Conservation (phyloP, 23 tunicate genomes). For the Clavelina lepadiformis region DNA sequence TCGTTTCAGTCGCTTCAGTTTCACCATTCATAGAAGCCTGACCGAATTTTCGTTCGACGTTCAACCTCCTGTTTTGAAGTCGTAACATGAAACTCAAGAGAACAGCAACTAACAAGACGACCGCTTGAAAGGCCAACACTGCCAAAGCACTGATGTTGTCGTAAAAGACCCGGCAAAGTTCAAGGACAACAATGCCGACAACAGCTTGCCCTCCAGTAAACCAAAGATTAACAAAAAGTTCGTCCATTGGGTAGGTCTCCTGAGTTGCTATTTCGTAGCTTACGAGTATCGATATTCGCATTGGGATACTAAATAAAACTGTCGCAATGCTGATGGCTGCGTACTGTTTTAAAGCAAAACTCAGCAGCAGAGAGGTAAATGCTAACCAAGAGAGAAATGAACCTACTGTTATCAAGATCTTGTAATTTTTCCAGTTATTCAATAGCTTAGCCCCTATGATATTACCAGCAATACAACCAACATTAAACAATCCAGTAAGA, state of each 20-base stretch:
- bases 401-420: neutral
- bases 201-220: neutral
- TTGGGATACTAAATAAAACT: neutral
- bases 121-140: constrained; percentile 4
- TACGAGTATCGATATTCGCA: neutral
- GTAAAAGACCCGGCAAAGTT: neutral
- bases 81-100: neutral
- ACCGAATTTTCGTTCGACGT: neutral
- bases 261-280: constrained; percentile 5
- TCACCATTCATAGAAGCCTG: neutral
- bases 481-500: neutral
- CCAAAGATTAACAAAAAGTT: constrained; percentile 7
- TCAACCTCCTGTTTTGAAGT: neutral
- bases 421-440: constrained; percentile 1
- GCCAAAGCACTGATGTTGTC: constrained; percentile 1
- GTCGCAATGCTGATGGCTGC: neutral
- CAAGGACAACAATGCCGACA: neutral
- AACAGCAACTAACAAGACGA: neutral
- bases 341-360: neutral
- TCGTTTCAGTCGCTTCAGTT: too few relatives aligned
- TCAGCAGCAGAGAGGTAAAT: neutral
- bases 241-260: constrained; percentile 2
- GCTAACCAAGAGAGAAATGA: neutral
- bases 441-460: constrained; percentile 2
- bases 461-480: neutral